Evolutionary conservation across 1,140 invertebrate genomes (phyloP), one percentile per base, ranked within the genome.

Genomic region (Capitella teleta): DNA sequence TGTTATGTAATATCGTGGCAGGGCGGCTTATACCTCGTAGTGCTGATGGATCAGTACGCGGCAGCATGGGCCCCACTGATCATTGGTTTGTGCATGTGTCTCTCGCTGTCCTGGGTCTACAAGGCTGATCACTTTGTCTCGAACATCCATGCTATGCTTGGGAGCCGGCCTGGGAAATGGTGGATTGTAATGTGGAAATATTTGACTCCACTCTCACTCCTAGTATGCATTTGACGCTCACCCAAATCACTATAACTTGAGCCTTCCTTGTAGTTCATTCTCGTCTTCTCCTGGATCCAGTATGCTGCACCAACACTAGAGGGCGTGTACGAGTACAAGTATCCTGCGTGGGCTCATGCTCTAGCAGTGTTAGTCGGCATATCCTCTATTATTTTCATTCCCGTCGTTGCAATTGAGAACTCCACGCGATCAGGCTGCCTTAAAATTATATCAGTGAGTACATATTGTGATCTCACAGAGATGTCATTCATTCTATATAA

Each of bases 21-120:
- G 60, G 72, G 70, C 18, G 71, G 71, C 26, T 58, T 69, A 8
- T 72, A 70, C 51, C 52, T 74, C 5, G 62, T 74, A 40, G 62
- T 68, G 42, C 49, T 74, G 28, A 68, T 74, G 57, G 73, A 74
- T 51, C 65, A 63, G 49, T 74, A 70, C 45, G 54, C 61, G 21
- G 63, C 65, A 2, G 54, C 47, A 42, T 40, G 60, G 14, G 49
- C 57, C 2, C 37, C 60, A 4, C 56, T 62, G 53, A 19, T 62
- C 19, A 34, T 62, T 10, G 51, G 53, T 0, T 38, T 57, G 5
- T 30, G 51, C 8, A 32, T 14, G 61, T 60, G 54, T 18, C 46
- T 10, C 14, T 53, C 3, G 52, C 54, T 37, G 37, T 62, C 10
- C 48, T 49, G 6, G 58, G 57, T 57, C 25, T 59, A 1, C 61